Conservation (phyloP, 2,113 vertebrate genomes). For the Chloroceryle aenea region DNA sequence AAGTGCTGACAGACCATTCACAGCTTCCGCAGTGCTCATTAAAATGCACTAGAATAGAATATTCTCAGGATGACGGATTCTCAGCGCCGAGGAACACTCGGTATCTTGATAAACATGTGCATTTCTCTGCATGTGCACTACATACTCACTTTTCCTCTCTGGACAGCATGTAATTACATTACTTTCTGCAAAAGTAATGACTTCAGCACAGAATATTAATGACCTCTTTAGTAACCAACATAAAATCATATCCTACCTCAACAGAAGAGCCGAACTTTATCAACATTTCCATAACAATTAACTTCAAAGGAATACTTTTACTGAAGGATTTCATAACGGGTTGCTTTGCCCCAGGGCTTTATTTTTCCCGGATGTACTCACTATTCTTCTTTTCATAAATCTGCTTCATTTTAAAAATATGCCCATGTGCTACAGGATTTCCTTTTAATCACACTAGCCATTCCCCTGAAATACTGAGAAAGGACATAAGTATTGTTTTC, state of each 20-base stretch:
- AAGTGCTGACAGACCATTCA: constrained; percentile 55
- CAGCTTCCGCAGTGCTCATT: constrained; percentile 10
- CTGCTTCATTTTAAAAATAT: neutral
- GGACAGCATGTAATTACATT: constrained; percentile 8
- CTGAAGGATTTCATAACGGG: neutral
- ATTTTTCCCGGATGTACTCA: neutral
- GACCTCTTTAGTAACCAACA: constrained; percentile 25
- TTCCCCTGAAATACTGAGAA: neutral
- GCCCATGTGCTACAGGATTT: neutral
- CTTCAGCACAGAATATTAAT: constrained; percentile 37
- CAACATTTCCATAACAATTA: constrained; percentile 10
- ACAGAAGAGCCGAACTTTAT: neutral
- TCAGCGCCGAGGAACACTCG: neutral
- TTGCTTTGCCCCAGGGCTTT: neutral
- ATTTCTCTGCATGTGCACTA: neutral
- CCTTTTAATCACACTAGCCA: neutral
- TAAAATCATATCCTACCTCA: constrained; percentile 11
- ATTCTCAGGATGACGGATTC: constrained; percentile 14
- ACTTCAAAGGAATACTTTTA: neutral
- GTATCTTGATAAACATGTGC: neutral
- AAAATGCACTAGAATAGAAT: constrained; percentile 32
- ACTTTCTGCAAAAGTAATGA: neutral
- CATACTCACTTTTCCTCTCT: neutral
- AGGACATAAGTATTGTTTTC: neutral
- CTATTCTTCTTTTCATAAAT: neutral